phyloP scores from a whole-genome alignment of 2,888 invertebrate genomes.

The Masnerella sp. region DNA sequence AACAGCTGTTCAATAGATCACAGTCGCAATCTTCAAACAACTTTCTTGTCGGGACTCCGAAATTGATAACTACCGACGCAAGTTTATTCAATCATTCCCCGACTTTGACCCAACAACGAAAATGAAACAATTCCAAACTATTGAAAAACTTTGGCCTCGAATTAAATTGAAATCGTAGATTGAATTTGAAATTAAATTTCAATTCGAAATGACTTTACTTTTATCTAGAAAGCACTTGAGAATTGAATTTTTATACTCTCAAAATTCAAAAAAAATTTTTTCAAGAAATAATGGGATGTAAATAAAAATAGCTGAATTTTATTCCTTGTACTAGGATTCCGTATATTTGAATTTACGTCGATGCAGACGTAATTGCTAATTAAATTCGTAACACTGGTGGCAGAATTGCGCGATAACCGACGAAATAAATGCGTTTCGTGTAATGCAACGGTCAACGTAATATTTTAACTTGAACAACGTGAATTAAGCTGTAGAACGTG shows the following conservation, averaged over 20 bases:
- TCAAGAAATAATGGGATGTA: background rate
- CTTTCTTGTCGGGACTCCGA: background rate
- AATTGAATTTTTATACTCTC: no score
- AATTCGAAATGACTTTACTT: no score
- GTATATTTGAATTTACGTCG: background rate
- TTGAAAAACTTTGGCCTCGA: background rate
- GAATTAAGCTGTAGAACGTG: slow-evolving; percentile 61
- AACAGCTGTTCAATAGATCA: slow-evolving; percentile 29
- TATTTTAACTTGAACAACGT: slow-evolving; percentile 45
- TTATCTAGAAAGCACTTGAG: no score
- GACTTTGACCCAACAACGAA: background rate
- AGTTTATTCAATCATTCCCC: slow-evolving; percentile 14
- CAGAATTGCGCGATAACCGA: slow-evolving; percentile 29
- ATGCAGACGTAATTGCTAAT: slow-evolving; percentile 30
- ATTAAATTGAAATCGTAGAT: background rate
- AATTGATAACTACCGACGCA: slow-evolving; percentile 5
- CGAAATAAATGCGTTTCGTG: slow-evolving; percentile 28
- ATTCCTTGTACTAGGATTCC: no score
- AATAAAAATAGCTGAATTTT: background rate
- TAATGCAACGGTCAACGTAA: slow-evolving; percentile 49
- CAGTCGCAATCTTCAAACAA: slow-evolving; percentile 13
- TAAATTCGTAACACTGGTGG: slow-evolving; percentile 10
- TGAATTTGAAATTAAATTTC: no score
- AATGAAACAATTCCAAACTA: background rate
- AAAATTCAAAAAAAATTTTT: no score